Evolutionary conservation across 2,888 invertebrate species (phyloP), one percentile per base, ranked within the genome.

Genomic region (Drosophila stalkeri): DNA sequence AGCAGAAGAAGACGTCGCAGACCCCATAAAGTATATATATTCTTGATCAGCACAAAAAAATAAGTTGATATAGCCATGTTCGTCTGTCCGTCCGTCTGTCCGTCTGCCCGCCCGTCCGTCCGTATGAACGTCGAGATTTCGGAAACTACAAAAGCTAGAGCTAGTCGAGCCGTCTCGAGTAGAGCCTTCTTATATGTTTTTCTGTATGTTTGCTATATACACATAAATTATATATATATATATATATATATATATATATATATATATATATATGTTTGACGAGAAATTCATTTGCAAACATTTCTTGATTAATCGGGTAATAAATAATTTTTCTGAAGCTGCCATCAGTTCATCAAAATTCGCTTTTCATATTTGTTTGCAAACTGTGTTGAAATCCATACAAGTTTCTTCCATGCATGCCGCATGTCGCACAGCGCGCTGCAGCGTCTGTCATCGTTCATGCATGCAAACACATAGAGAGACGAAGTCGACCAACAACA

Each of bases 311-410:
- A 70, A 77, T 75, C 65, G 60, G 44, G 23, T 46, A 31, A 14
- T 41, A 80, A 77, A 80, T 63, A 75, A 31, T 60, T 27, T 39
- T 39, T 60, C 33, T 41, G 39, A 64, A 57, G 63, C 71, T 66
- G 77, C 63, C 66, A 60, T 27, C 43, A 61, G 80, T 64, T 72
- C 56, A 82, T 80, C 72, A 72, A 77, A 77, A 74, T 54, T 75
- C 41, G 60, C 59, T 70, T 70, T 68, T 62, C 65, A 65, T 63
- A 61, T 70, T 71, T 83, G 81, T 67, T 74, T 67, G 86, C 70
- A 9, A 9, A 39, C 8, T 18, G 12, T 86, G 68, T 82, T 72
- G 89, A 86, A 67, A 72, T 82, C 56, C 55, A 73, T 27, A 67
- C 76, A 60, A n/a, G 20, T 65, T 47, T 68, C 64, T 14, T n/a